A percentile compares a stretch with the other conserved stretches of the same genome.
Conservation (phyloP, 2,113 vertebrate species). For the Macaca nemestrina region DNA sequence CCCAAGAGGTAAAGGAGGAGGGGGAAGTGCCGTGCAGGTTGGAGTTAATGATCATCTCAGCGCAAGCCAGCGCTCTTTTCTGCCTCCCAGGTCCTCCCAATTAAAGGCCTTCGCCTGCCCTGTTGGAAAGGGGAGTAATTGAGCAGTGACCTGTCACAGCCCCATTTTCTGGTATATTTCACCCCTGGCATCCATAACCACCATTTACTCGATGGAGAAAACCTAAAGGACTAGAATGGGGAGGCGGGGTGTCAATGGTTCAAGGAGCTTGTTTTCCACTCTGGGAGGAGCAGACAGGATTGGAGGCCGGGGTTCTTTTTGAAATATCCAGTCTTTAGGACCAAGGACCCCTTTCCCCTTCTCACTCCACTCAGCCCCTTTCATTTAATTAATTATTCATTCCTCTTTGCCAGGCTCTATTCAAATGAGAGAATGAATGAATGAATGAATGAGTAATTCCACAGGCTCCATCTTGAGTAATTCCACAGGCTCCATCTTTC, state of each 20-base stretch:
- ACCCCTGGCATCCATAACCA: conserved; percentile 78
- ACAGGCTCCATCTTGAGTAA: not conserved
- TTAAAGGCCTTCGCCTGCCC: conserved; percentile 46
- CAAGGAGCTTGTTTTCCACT: not conserved
- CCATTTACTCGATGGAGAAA: conserved; percentile 67
- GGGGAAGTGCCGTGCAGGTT: not conserved
- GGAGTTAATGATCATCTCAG: not conserved
- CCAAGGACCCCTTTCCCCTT: not conserved
- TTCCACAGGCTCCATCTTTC: not conserved
- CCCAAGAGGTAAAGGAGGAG: not conserved
- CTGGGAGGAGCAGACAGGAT: not conserved
- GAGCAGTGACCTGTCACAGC: conserved; percentile 68
- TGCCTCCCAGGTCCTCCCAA: not conserved
- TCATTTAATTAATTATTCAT: not conserved
- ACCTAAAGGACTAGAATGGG: conserved; percentile 69
- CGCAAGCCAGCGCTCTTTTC: rapidly evolving
- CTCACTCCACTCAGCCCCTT: not conserved
- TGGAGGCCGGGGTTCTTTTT: too few species aligned
- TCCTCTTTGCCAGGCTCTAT: not conserved
- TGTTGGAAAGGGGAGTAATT: conserved; percentile 65
- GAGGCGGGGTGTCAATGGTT: conserved; percentile 18
- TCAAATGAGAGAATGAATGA: not conserved
- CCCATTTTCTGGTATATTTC: conserved; percentile 79
- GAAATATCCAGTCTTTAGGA: not conserved
- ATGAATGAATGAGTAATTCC: too few species aligned